phyloP scores from a whole-genome alignment of 2,113 vertebrate species.

The Oncorhynchus kisutch region DNA sequence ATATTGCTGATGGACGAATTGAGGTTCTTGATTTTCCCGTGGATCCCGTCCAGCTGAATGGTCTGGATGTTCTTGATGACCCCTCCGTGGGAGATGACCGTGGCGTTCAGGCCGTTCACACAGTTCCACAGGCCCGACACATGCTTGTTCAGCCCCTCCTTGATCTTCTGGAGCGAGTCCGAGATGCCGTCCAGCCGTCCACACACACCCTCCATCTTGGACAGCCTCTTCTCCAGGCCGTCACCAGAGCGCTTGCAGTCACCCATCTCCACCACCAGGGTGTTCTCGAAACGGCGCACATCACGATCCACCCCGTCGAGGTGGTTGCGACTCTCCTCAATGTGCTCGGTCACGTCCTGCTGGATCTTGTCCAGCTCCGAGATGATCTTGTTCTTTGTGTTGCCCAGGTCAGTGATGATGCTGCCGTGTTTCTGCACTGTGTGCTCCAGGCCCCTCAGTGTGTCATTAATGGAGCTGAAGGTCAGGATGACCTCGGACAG shows the following conservation, averaged over 20 bases:
- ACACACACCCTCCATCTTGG: slow-evolving; percentile 86
- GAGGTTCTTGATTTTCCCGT: slow-evolving; percentile 76
- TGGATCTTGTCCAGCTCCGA: slow-evolving; percentile 89
- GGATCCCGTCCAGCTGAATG: slow-evolving; percentile 72
- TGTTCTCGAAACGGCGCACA: slow-evolving; percentile 64
- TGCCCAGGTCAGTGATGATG: slow-evolving; percentile 79
- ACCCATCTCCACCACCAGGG: slow-evolving; percentile 68
- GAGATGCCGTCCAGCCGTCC: slow-evolving; percentile 80
- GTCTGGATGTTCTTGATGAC: slow-evolving; percentile 78
- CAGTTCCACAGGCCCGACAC: slow-evolving; percentile 84
- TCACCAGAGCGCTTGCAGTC: slow-evolving; percentile 71
- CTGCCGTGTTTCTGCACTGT: slow-evolving; percentile 83
- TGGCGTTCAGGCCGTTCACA: slow-evolving; percentile 81
- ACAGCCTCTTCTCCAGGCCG: slow-evolving; percentile 82
- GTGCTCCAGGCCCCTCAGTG: slow-evolving; percentile 82
- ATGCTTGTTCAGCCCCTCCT: slow-evolving; percentile 84
- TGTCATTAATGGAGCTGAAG: slow-evolving; percentile 86
- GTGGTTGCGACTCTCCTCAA: slow-evolving; percentile 77
- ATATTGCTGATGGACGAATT: slow-evolving; percentile 80
- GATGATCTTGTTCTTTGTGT: slow-evolving; percentile 87
- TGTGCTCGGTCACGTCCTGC: slow-evolving; percentile 79
- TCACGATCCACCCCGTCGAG: slow-evolving; percentile 72
- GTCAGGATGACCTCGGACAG: slow-evolving; percentile 80
- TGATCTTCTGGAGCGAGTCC: slow-evolving; percentile 79
- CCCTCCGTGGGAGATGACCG: slow-evolving; percentile 68